Conservation (phyloP, 2,888 invertebrate species). For the Hetaerina titia region DNA sequence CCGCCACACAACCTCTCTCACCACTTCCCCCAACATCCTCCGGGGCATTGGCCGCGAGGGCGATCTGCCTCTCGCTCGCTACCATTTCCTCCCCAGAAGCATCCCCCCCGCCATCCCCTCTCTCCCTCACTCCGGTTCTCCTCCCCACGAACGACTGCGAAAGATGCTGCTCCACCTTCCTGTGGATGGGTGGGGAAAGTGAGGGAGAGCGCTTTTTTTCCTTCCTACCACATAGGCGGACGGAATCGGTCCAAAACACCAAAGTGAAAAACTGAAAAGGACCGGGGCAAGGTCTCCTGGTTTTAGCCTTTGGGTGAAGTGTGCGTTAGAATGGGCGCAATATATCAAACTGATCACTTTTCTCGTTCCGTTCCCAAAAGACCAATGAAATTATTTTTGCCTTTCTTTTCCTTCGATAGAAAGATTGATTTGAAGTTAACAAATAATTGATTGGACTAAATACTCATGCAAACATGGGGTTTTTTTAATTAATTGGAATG, state of each 20-base stretch:
- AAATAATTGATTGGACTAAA: no score
- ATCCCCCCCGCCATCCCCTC: neutral
- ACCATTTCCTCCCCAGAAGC: no score
- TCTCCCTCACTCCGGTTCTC: neutral
- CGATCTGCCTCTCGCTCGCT: neutral
- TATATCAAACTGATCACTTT: no score
- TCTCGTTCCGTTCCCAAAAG: no score
- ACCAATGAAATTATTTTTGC: no score
- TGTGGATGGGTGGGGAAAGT: neutral
- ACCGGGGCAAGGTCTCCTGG: no score
- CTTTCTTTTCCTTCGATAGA: no score
- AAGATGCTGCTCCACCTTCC: neutral
- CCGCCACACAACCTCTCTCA: neutral
- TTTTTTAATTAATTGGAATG: no score
- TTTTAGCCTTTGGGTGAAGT: no score
- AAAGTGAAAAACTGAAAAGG: neutral
- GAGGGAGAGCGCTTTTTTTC: neutral
- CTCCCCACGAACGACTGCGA: neutral
- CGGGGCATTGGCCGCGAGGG: neutral
- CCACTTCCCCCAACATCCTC: neutral
- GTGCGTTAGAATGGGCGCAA: no score
- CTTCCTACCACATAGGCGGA: neutral
- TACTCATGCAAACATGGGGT: no score
- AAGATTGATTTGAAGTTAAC: no score
- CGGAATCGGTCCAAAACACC: neutral